Conservation (phyloP, 2,888 invertebrate species). For the Agrotis ipsilon region DNA sequence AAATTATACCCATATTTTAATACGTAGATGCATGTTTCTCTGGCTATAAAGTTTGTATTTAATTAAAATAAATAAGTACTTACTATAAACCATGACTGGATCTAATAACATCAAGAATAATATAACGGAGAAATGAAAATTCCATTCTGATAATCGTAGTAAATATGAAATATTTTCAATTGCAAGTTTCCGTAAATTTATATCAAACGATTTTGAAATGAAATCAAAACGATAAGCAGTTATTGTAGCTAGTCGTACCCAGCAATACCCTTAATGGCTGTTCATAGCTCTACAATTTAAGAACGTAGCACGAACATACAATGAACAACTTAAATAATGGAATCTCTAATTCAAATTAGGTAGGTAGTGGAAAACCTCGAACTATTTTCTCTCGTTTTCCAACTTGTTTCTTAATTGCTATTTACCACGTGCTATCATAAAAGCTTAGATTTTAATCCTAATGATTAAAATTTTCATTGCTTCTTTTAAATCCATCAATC, state of each 20-base stretch:
- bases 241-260: not conserved
- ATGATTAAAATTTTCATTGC: too few species aligned
- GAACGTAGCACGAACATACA: not conserved
- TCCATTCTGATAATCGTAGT: constrained; percentile 32
- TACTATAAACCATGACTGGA: constrained; percentile 30
- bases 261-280: not conserved
- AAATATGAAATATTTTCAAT: constrained; percentile 5
- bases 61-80: constrained; percentile 21
- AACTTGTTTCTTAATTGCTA: not conserved
- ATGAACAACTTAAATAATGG: not conserved
- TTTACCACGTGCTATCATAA: not conserved
- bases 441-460: too few species aligned
- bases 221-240: not conserved
- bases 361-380: not conserved
- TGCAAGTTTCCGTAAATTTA: not conserved
- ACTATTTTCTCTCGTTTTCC: not conserved
- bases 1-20: constrained; percentile 3
- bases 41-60: constrained; percentile 14
- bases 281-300: not conserved
- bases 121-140: constrained; percentile 17
- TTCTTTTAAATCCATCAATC: too few species aligned
- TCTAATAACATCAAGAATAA: constrained; percentile 34
- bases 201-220: not conserved
- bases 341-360: not conserved
- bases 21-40: not conserved